Percentiles rank a stretch among this genome's conserved stretches.
These are phyloP conservation scores for Priocnemis perturbator DNA, from an alignment of 2,888 invertebrate species.

Conservation along the genomic window DNA sequence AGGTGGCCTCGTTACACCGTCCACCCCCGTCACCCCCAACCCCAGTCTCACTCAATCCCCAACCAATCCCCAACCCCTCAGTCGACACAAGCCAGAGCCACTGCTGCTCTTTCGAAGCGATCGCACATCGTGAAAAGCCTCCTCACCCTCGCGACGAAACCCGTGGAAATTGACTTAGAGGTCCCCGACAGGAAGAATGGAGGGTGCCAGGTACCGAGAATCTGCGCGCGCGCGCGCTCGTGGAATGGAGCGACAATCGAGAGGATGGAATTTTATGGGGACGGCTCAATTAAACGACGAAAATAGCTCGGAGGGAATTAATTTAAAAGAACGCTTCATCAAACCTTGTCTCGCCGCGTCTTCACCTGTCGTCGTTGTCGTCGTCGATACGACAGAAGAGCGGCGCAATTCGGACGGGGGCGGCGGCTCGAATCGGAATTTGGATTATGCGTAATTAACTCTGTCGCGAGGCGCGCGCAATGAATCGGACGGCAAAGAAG, in stretches of 20 bases:
- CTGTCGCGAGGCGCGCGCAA: no score
- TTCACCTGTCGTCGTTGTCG: no score
- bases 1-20: conserved; percentile 57
- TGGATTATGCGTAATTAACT: no score
- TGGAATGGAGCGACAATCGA: no score
- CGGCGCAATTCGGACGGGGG: no score
- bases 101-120: conserved; percentile 28
- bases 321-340: not conserved
- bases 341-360: no score
- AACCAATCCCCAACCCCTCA: not conserved
- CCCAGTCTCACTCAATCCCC: not conserved
- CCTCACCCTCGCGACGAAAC: not conserved
- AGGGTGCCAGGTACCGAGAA: not conserved
- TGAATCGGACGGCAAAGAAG: no score
- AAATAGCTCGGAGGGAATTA: not conserved
- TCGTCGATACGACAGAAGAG: no score
- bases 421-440: no score
- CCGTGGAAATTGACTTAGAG: conserved; percentile 38
- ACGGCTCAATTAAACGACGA: conserved; percentile 1
- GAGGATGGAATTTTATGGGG: conserved; percentile 7
- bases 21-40: conserved; percentile 19
- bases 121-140: conserved; percentile 41
- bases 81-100: not conserved
- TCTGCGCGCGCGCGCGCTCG: no score
- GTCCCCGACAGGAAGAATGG: not conserved